Evolutionary conservation across 2,113 vertebrate species (phyloP).

Genomic region (Chloebia gouldiae): DNA sequence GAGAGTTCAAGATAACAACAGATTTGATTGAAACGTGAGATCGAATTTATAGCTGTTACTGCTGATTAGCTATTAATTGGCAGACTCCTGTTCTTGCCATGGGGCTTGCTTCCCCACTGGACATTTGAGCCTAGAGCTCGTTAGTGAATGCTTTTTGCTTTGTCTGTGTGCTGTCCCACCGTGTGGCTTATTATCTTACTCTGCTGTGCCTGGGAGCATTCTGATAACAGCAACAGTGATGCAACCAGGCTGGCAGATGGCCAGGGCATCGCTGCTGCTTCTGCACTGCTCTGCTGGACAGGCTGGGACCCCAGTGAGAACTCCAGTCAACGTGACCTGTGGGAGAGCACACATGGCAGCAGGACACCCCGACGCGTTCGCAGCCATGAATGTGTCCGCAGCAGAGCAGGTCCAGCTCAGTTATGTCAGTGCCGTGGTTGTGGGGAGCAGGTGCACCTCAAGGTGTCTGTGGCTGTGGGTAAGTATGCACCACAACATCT

Average conservation of each 20-base stretch:
- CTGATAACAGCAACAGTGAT: neutral
- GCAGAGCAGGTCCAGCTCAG: neutral
- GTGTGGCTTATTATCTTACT: neutral
- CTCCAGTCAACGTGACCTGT: fast-evolving
- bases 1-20: neutral
- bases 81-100: neutral
- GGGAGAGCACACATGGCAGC: neutral
- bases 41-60: neutral
- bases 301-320: neutral
- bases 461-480: neutral
- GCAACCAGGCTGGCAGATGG: neutral
- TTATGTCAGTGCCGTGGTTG: neutral
- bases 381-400: fast-evolving
- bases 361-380: fast-evolving
- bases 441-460: neutral
- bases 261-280: neutral
- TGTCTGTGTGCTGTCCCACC: fast-evolving
- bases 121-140: neutral
- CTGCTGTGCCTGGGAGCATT: neutral
- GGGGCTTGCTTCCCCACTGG: neutral
- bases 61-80: neutral
- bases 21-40: neutral
- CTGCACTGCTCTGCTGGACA: neutral
- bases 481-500: neutral
- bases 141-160: neutral